Conservation (phyloP, 2,113 vertebrate genomes). For the Python bivittatus region DNA sequence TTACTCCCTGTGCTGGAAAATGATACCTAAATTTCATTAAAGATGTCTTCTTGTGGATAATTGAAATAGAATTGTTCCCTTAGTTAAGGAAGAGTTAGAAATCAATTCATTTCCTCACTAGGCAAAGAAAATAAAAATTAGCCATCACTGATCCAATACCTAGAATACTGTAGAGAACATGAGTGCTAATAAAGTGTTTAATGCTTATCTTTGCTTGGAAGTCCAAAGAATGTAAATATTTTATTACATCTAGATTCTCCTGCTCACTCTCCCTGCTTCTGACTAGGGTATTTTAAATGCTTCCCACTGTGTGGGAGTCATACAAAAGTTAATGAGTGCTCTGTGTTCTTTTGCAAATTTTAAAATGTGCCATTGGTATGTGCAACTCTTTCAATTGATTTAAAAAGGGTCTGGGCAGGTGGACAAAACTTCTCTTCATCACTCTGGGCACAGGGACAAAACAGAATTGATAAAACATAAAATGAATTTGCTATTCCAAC, state of each 20-base stretch:
- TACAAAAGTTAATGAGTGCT: background rate
- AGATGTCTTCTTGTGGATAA: slow-evolving; percentile 27
- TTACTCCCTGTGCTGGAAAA: slow-evolving; percentile 41
- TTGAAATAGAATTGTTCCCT: slow-evolving; percentile 43
- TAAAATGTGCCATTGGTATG: slow-evolving; percentile 3
- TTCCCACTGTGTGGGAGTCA: background rate
- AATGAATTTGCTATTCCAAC: background rate
- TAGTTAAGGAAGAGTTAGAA: slow-evolving; percentile 33
- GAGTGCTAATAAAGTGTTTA: background rate
- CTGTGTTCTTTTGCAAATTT: background rate
- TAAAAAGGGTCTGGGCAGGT: background rate
- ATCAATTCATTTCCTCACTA: slow-evolving; percentile 34
- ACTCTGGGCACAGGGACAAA: slow-evolving; percentile 8
- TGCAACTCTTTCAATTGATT: slow-evolving; percentile 11
- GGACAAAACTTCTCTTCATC: slow-evolving; percentile 17
- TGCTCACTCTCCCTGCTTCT: background rate
- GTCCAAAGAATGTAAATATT: background rate
- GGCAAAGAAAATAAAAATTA: background rate
- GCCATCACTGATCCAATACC: background rate
- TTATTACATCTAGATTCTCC: background rate
- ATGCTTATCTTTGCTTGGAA: background rate
- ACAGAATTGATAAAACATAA: slow-evolving; percentile 28
- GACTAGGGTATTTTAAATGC: background rate
- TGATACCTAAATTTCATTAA: slow-evolving; percentile 45
- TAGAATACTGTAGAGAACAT: background rate